phyloP scores from a whole-genome alignment of 2,113 vertebrate genomes.

The Myotis lucifugus region DNA sequence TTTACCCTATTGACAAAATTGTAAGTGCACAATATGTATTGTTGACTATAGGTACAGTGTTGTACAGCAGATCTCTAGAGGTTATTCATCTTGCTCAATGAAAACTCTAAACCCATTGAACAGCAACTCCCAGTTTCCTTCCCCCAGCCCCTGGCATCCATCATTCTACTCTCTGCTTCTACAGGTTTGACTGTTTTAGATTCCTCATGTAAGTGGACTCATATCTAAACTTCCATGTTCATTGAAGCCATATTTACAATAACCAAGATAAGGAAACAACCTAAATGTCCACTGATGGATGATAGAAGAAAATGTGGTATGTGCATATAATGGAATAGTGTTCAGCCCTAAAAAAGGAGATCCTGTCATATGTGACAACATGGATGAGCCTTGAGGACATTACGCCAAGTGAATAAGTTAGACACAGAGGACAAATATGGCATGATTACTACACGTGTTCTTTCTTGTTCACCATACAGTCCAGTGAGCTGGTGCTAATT shows the following conservation, averaged over 20 bases:
- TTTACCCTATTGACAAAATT: neutral
- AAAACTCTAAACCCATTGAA: neutral
- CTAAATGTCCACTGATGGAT: fast-evolving
- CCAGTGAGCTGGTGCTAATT: neutral
- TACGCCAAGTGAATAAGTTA: neutral
- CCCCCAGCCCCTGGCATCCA: neutral
- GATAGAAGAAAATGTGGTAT: neutral
- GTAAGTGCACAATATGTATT: fast-evolving
- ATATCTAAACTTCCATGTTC: neutral
- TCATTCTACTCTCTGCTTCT: neutral
- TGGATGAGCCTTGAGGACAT: neutral
- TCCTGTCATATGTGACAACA: neutral
- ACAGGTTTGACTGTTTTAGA: neutral
- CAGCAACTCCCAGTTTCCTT: neutral
- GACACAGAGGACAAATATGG: neutral
- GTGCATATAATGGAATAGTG: neutral
- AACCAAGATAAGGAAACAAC: neutral
- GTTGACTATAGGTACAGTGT: fast-evolving
- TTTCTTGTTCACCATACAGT: neutral
- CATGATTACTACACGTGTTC: neutral
- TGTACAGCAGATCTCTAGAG: neutral
- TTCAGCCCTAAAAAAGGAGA: neutral
- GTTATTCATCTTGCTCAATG: no score
- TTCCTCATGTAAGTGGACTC: neutral
- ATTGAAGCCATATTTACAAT: neutral